Base-by-base conservation (phyloP, 2,888 invertebrate genomes). In the Omphaloscelis lunosa region DNA sequence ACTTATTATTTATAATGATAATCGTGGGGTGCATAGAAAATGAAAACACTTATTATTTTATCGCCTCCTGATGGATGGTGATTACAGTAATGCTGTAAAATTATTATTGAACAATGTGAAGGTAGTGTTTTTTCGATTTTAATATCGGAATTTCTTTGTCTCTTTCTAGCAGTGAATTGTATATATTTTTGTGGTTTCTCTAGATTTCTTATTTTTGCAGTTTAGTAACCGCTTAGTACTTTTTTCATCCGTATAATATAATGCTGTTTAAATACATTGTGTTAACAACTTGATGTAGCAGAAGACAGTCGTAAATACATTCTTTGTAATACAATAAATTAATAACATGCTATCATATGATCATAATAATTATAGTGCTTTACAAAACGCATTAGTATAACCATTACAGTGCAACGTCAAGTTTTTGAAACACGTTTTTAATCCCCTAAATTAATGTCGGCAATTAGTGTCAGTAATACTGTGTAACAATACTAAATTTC, bases 11-110 rank as follows among this genome's bases (percentile, higher is more conserved):
- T 90, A 88, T 93, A 92, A 93, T 92, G 91, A 93, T 91, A 75
- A 79, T 56, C 77, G 90, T 86, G 93, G 95, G 95, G 95, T 95
- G 95, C 93, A 95, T 95, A 94, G 89, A 92, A 91, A 95, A 94
- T 94, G 93, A 91, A 93, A 93, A 93, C 91, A 89, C 90, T 94
- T 93, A 94, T 94, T 94, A 94, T 95, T 94, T 94, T 94, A 95
- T 94, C 94, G 93, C 91, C 85, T 86, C 69, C 81, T 95, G 94
- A 95, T 95, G 89, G 93, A 95, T 94, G 91, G 90, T 91, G 91
- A 92, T 92, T 92, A 91, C 80, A 87, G 86, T 92, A 93, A 93
- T 93, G 90, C 89, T 87, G 90, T 88, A 84, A 90, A 92, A 92
- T 91, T 91, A 68, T 70, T 51, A 75, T 29, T 68, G 86, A 89